Evolutionary conservation across 1,140 invertebrate species (phyloP), one percentile per base, ranked within the genome.

Genomic region (Polypedilum pembai): DNA sequence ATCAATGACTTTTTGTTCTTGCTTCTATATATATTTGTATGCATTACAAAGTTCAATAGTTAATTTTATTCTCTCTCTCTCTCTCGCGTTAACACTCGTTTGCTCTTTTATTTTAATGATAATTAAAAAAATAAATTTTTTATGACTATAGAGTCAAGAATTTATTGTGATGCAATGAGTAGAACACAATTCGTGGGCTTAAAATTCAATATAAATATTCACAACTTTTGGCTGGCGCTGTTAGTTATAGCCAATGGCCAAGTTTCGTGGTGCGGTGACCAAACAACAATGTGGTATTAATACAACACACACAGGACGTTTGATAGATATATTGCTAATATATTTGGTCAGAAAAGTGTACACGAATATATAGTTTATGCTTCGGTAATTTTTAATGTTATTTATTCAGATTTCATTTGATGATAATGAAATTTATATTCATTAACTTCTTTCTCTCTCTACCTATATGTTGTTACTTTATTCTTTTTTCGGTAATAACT

Each of bases 381-480:
- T 69, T 69, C 65, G 65, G 65, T 69, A 69, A 69, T 69, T 69
- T 69, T 69, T 69, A 69, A 69, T 69, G 65, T 69, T 69, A 69
- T 69, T 69, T 69, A 69, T 69, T 69, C 65, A 69, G 65, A 69
- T 69, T 69, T 69, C 20, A 69, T 69, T 69, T 69, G 65, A 20
- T 69, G 65, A 69, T 69, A 69, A 69, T 21, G 20, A 69, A 69
- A 69, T 69, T 69, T 69, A 69, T 69, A 69, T 69, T 69, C 65
- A 69, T 69, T 69, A 69, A 21, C 8, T 69, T 66, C n/a, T 66
- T n/a, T 45, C 15, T 66, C n/a, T 66, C 65, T 45, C 15, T 56
- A n/a, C 15, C 4, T 56, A 33, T 3, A 33, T 33, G 24, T 33
- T n/a, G n/a, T n/a, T n/a, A n/a, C n/a, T n/a, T n/a, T n/a, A n/a